Evolutionary conservation across 1,140 invertebrate species (phyloP).

Genomic region (Trypoxylus dichotomus): DNA sequence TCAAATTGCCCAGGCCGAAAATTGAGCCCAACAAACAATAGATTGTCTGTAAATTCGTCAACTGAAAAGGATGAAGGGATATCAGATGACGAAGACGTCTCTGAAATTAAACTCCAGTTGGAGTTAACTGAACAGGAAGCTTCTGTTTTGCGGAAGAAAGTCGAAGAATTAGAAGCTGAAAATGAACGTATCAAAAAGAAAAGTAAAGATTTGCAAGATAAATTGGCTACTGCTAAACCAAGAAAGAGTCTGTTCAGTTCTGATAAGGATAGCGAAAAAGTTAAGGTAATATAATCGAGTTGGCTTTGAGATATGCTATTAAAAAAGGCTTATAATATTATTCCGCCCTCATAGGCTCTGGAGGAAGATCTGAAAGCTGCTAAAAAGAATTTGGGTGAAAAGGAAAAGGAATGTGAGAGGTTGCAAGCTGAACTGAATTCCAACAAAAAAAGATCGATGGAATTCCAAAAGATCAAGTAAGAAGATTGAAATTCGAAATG

Average conservation of each 20-base stretch:
- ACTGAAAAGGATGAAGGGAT: constrained; percentile 73
- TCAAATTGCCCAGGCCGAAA: constrained; percentile 52
- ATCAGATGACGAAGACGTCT: constrained; percentile 74
- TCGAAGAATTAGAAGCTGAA: constrained; percentile 82
- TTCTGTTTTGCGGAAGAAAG: constrained; percentile 75
- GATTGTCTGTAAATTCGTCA: constrained; percentile 65
- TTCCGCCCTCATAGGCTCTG: constrained; percentile 51
- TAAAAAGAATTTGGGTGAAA: constrained; percentile 77
- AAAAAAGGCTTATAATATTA: constrained; percentile 10
- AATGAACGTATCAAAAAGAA: constrained; percentile 75
- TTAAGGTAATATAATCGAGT: constrained; percentile 60
- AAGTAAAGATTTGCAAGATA: constrained; percentile 76
- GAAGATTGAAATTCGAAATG: constrained; percentile 45
- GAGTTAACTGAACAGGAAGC: constrained; percentile 90
- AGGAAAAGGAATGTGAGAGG: constrained; percentile 78
- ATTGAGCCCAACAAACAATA: constrained; percentile 62
- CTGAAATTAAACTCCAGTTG: constrained; percentile 75
- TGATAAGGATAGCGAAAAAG: constrained; percentile 62
- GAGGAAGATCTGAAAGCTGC: constrained; percentile 74
- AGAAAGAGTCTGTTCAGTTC: constrained; percentile 52
- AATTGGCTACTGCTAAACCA: constrained; percentile 56
- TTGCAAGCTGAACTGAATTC: constrained; percentile 70
- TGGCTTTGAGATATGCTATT: not conserved
- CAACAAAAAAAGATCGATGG: constrained; percentile 63
- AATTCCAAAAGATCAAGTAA: constrained; percentile 64